These are phyloP conservation scores for Cheilosia pagana DNA, from an alignment of 2,888 invertebrate genomes.

Conservation along the genomic window DNA sequence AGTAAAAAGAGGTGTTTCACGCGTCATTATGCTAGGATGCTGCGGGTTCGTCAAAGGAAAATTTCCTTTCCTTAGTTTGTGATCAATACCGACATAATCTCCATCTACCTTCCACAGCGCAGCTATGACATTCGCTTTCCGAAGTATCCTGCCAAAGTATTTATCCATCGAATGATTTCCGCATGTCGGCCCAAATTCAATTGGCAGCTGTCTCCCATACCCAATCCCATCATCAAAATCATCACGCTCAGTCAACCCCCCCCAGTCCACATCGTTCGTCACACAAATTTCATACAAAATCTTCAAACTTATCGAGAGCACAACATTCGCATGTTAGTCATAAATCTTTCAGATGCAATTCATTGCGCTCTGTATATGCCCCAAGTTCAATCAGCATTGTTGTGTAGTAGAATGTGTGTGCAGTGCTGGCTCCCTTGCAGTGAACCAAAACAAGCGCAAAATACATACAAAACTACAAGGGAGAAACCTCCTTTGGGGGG, in stretches of 20 bases:
- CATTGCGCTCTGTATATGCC: conserved; percentile 8
- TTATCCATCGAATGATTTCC: conserved; percentile 15
- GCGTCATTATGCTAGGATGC: too few species aligned
- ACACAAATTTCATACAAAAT: conserved; percentile 19
- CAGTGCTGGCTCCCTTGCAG: conserved; percentile 22
- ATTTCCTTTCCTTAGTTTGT: too few species aligned
- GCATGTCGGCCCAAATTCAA: conserved; percentile 28
- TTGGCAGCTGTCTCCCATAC: conserved; percentile 29
- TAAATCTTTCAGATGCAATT: conserved; percentile 42
- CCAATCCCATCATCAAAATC: conserved; percentile 12
- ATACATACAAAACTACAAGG: conserved; percentile 5
- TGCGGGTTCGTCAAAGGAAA: too few species aligned
- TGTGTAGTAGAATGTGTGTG: background rate
- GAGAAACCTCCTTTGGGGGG: background rate
- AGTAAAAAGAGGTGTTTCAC: too few species aligned
- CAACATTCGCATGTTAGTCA: conserved; percentile 42
- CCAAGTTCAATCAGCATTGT: conserved; percentile 63
- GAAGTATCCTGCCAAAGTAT: conserved; percentile 6
- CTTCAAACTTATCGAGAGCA: conserved; percentile 1
- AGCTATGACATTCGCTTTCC: background rate
- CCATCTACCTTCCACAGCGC: too few species aligned
- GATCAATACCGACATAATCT: too few species aligned
- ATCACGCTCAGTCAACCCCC: background rate
- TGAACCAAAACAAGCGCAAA: conserved; percentile 39
- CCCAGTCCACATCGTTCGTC: background rate